phyloP scores from a whole-genome alignment of 2,113 vertebrate species.

The Polypterus bichir region DNA sequence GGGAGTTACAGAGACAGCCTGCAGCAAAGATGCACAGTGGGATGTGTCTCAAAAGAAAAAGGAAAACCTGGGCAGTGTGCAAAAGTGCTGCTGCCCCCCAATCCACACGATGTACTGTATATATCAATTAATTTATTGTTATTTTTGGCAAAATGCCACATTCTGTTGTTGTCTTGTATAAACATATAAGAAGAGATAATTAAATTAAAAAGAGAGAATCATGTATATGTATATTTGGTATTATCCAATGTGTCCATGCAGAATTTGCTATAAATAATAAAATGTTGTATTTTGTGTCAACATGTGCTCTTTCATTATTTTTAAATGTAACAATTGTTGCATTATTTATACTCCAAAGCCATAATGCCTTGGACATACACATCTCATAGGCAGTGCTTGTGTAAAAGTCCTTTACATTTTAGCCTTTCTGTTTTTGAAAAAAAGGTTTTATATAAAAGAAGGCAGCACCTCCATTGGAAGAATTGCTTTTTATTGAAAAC shows the following conservation, averaged over 20 bases:
- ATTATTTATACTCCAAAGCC: no score
- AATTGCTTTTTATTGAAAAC: no score
- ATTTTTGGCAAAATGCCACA: slow-evolving; percentile 8
- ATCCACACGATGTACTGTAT: not conserved
- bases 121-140: slow-evolving; percentile 14
- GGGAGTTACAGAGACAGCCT: not conserved
- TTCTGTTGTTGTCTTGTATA: slow-evolving; percentile 14
- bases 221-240: slow-evolving; percentile 19
- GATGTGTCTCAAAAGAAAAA: not conserved
- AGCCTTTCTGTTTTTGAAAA: no score
- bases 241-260: slow-evolving; percentile 21
- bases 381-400: no score
- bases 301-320: no score
- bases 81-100: not conserved
- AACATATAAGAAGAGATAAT: slow-evolving; percentile 13
- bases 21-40: not conserved
- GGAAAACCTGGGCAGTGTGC: no score
- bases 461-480: no score
- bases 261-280: slow-evolving; percentile 25
- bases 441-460: no score
- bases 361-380: no score
- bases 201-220: slow-evolving; percentile 16
- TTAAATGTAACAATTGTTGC: no score
- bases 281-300: slow-evolving; percentile 28
- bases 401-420: no score